Evolutionary conservation across 2,797 vertebrate species (phyloP).

Genomic region (Melopsittacus undulatus): DNA sequence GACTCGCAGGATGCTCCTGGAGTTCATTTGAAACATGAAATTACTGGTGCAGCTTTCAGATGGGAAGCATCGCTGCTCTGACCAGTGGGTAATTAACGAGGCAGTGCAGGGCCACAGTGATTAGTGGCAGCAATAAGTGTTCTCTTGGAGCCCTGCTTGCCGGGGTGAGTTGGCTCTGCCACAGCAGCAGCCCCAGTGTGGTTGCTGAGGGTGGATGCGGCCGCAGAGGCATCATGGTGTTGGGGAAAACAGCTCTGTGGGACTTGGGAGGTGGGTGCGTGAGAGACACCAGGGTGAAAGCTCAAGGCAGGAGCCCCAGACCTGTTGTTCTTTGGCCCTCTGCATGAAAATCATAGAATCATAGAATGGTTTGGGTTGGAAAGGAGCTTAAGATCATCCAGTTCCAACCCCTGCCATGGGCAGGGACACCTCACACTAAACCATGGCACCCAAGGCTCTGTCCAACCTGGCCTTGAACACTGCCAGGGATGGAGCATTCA

Average conservation of each 20-base stretch:
- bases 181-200: accelerated
- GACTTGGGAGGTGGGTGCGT: background rate
- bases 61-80: background rate
- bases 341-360: background rate
- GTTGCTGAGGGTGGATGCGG: background rate
- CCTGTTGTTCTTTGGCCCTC: background rate
- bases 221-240: accelerated
- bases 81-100: conserved; percentile 9
- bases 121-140: background rate
- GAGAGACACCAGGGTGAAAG: background rate
- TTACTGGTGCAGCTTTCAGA: background rate
- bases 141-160: background rate
- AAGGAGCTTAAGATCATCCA: no score
- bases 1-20: background rate
- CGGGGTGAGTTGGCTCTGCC: accelerated
- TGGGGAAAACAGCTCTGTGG: background rate
- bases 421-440: no score
- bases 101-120: background rate
- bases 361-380: no score
- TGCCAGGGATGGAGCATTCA: no score
- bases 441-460: no score
- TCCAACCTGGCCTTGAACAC: no score
- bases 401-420: no score
- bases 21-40: background rate
- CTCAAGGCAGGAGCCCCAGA: background rate